These are phyloP conservation scores for Ceuthmochares aereus DNA, from an alignment of 2,113 vertebrate genomes.

Conservation along the genomic window DNA sequence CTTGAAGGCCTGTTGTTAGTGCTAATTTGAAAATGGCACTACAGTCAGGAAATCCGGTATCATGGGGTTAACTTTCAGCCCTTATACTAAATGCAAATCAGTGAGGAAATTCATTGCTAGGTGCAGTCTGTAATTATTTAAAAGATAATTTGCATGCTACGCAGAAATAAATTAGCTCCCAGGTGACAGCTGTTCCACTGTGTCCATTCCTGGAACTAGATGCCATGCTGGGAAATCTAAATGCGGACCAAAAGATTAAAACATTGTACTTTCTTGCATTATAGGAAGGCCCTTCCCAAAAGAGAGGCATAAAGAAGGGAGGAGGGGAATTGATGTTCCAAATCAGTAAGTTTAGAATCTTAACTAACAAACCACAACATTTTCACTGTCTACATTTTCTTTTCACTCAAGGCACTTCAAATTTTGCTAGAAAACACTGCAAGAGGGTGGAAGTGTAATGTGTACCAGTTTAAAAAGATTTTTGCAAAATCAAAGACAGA, in stretches of 20 bases:
- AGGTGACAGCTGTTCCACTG: constrained; percentile 63
- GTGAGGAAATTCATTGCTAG: constrained; percentile 63
- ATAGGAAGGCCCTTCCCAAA: background rate
- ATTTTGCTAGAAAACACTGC: background rate
- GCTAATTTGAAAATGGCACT: constrained; percentile 27
- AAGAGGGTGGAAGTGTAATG: background rate
- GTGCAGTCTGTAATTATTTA: constrained; percentile 60
- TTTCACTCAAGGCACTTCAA: background rate
- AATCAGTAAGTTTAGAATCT: background rate
- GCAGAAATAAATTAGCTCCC: constrained; percentile 70
- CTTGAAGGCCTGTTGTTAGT: background rate
- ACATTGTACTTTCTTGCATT: background rate
- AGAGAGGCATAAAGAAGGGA: background rate
- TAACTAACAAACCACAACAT: background rate
- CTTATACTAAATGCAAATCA: background rate
- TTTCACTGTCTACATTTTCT: background rate
- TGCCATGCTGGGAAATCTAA: constrained; percentile 35
- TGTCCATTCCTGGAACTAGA: constrained; percentile 48
- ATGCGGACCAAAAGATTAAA: constrained; percentile 42
- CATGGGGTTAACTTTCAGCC: constrained; percentile 35
- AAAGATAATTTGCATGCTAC: constrained; percentile 69
- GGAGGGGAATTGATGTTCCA: background rate
- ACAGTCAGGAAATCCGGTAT: constrained; percentile 33
- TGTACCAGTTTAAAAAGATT: background rate
- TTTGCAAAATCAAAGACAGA: background rate